Evolutionary conservation across 1,140 invertebrate species (phyloP).

Genomic region (Drosophila parabipectinata): DNA sequence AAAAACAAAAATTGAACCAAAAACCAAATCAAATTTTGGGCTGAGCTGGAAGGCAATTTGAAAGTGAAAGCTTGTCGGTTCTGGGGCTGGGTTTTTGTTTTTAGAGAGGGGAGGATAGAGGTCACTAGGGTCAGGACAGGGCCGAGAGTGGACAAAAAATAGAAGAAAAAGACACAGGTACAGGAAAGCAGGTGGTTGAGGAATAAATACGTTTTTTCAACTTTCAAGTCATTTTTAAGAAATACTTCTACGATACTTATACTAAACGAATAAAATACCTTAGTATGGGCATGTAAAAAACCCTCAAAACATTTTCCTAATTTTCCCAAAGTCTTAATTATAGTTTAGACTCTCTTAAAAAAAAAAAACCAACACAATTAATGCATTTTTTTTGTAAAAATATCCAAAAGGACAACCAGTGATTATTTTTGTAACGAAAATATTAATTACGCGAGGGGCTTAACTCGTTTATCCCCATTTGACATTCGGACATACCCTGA

Average conservation of each 20-base stretch:
- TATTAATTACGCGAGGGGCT: not conserved
- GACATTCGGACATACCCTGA: not conserved
- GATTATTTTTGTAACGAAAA: not conserved
- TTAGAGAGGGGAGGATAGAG: not conserved
- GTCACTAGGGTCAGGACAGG: not conserved
- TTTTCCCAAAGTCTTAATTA: not conserved
- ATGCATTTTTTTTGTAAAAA: too few relatives aligned
- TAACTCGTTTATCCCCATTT: not conserved
- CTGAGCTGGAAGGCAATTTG: constrained; percentile 16
- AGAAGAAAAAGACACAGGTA: too few relatives aligned
- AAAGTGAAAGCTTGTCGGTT: constrained; percentile 60
- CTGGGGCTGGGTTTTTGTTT: constrained; percentile 30
- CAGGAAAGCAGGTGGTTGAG: too few relatives aligned
- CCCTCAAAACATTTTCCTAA: too few relatives aligned
- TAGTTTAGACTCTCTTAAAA: not conserved
- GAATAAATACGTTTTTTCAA: too few relatives aligned
- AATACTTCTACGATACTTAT: too few relatives aligned
- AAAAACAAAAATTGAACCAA: not conserved
- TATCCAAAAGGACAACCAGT: not conserved
- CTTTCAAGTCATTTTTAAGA: too few relatives aligned
- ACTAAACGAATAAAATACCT: too few relatives aligned
- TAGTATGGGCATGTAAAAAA: too few relatives aligned
- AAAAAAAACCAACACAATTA: not conserved
- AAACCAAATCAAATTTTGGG: not conserved
- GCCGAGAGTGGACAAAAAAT: not conserved